phyloP scores from a whole-genome alignment of 2,113 vertebrate genomes.

The Chloropsis hardwickii region DNA sequence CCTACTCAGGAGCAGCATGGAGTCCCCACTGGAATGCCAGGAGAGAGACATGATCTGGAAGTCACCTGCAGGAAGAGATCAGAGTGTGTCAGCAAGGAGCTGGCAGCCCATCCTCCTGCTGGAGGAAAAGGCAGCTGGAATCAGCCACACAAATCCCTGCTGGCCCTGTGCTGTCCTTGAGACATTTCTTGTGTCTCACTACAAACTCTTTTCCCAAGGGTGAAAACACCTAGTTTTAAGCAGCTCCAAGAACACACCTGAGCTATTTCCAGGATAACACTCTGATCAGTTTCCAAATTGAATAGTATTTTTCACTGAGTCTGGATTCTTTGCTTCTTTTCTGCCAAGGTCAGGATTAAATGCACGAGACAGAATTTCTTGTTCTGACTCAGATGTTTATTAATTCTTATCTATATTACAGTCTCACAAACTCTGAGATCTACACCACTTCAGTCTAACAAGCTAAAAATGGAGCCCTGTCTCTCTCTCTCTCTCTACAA shows the following conservation, averaged over 20 bases:
- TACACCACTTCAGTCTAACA: not conserved
- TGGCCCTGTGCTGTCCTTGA: not conserved
- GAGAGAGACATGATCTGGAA: conserved; percentile 84
- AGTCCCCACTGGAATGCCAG: conserved; percentile 84
- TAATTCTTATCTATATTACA: not conserved
- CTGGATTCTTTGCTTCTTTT: not conserved
- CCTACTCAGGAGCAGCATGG: conserved; percentile 84
- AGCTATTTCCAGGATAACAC: not conserved
- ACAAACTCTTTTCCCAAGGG: not conserved
- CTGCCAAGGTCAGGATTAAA: not conserved
- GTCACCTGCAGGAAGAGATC: conserved; percentile 70
- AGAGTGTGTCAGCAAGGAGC: not conserved
- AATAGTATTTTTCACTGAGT: not conserved
- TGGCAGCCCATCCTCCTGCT: not conserved
- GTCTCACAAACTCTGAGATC: not conserved
- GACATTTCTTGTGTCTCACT: not conserved
- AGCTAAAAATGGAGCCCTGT: not conserved
- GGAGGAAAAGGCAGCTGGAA: not conserved
- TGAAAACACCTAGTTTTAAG: not conserved
- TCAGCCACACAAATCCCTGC: not conserved
- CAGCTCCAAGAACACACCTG: not conserved
- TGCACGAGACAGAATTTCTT: not conserved
- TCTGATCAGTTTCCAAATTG: fast-evolving
- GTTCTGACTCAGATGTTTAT: not conserved
- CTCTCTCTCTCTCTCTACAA: not conserved